A percentile compares a stretch with the other conserved stretches of the same genome.
These are phyloP conservation scores for Gavialis gangeticus DNA, from an alignment of 2,113 vertebrate genomes.

Conservation along the genomic window DNA sequence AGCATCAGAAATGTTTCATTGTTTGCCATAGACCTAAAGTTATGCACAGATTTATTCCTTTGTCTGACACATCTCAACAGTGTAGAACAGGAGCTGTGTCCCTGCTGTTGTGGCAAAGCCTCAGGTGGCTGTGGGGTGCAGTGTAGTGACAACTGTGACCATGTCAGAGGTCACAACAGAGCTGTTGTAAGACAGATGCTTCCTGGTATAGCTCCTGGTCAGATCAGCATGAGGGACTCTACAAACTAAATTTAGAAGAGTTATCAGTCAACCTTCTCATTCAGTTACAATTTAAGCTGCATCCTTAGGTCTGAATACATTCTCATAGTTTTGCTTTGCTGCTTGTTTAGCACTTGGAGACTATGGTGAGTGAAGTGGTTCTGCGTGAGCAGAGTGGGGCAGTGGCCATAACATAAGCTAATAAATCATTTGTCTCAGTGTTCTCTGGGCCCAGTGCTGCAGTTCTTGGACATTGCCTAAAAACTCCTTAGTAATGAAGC, in stretches of 20 bases:
- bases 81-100: background rate
- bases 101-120: background rate
- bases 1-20: background rate
- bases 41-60: background rate
- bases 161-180: background rate
- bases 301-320: background rate
- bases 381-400: accelerated
- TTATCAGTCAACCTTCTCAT: background rate
- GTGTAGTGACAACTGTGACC: background rate
- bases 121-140: background rate
- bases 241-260: background rate
- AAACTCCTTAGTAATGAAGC: background rate
- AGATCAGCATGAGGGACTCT: background rate
- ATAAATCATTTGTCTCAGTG: accelerated
- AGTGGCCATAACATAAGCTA: accelerated
- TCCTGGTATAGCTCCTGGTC: background rate
- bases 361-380: background rate
- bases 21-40: background rate
- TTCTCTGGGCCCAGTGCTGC: background rate
- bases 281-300: too few relatives aligned
- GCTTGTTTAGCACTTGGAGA: background rate
- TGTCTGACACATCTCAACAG: background rate
- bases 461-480: accelerated
- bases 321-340: background rate
- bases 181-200: background rate